Evolutionary conservation across 2,888 invertebrate species (phyloP), one percentile per base, ranked within the genome.

Genomic region (Eristalis arbustorum): DNA sequence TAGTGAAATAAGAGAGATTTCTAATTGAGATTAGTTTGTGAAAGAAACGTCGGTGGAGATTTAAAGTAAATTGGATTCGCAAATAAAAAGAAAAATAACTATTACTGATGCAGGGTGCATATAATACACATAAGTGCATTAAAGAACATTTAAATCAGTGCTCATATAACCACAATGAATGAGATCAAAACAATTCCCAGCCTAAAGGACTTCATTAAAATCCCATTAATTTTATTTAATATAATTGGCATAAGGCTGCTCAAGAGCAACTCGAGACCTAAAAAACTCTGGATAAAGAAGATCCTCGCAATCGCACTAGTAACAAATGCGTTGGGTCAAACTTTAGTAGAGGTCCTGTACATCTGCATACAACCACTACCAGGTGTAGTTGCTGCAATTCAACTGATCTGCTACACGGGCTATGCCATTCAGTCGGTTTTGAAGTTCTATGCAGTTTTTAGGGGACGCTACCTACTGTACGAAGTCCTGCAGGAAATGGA

Each of bases 191-290:
- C 59, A 57, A 67, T 62, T 6, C 18, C 74, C 11, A 22, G 71
- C 34, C 22, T 84, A 28, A 71, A 71, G 62, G 84, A 88, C 34
- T 89, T 89, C 57, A 74, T 75, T 22, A 57, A 34, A 31, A 72
- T 77, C 25, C 78, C 88, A 10, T 63, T 85, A 8, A 1, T 1
- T 0, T 22, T 88, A 0, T 84, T 68, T 23, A 40, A n/a, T 37
- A 11, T 63, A 1, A 42, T 71, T 5, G 88, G 88, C 18, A 64
- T 84, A 10, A 57, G 69, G 1, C 37, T 88, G 1, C 72, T 78
- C 10, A 64, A 80, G 18, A 76, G 67, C 59, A 56, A 76, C 28
- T 25, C 69, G n/a, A 22, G 69, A 0, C 74, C 71, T 2, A 59
- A n/a, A 2, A 37, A 34, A 18, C 10, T 61, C 1, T 25, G 68